Evolutionary conservation across 2,888 invertebrate genomes (phyloP).

Genomic region (Ormyrus thymus): DNA sequence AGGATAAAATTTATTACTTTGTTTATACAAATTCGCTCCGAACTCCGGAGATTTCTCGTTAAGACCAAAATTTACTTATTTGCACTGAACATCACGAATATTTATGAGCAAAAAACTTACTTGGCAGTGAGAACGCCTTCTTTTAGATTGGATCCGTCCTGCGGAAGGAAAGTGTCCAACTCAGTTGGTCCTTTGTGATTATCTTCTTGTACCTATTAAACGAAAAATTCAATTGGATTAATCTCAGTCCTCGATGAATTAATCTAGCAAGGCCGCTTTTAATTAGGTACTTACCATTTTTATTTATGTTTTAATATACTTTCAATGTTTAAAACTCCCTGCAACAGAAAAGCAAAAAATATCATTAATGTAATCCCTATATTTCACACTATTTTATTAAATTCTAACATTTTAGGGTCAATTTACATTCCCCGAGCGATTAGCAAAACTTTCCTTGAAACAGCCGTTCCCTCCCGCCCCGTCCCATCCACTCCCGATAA

Average conservation of each 20-base stretch:
- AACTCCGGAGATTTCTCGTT: background rate
- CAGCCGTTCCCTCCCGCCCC: too few relatives aligned
- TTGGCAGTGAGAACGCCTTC: slow-evolving; percentile 68
- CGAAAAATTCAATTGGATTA: background rate
- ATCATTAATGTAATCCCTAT: too few relatives aligned
- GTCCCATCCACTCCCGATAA: too few relatives aligned
- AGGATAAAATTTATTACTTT: too few relatives aligned
- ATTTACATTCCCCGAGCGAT: too few relatives aligned
- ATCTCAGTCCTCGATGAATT: too few relatives aligned
- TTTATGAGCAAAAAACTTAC: slow-evolving; percentile 60
- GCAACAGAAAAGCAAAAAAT: slow-evolving; percentile 19
- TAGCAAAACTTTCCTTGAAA: too few relatives aligned
- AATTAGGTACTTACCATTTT: slow-evolving; percentile 38
- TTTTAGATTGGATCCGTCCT: slow-evolving; percentile 78
- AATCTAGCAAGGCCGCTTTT: background rate
- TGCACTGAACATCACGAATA: background rate
- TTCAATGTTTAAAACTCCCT: slow-evolving; percentile 28
- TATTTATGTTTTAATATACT: slow-evolving; percentile 27
- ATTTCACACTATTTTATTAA: too few relatives aligned
- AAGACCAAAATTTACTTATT: background rate
- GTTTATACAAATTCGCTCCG: background rate
- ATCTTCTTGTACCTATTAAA: slow-evolving; percentile 49
- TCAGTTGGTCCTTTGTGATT: slow-evolving; percentile 79
- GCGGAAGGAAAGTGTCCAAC: slow-evolving; percentile 87
- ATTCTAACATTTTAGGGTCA: too few relatives aligned